Evolutionary conservation across 2,797 vertebrate genomes (phyloP), one percentile per base, ranked within the genome.

Genomic region (Catostomus latipinnis): DNA sequence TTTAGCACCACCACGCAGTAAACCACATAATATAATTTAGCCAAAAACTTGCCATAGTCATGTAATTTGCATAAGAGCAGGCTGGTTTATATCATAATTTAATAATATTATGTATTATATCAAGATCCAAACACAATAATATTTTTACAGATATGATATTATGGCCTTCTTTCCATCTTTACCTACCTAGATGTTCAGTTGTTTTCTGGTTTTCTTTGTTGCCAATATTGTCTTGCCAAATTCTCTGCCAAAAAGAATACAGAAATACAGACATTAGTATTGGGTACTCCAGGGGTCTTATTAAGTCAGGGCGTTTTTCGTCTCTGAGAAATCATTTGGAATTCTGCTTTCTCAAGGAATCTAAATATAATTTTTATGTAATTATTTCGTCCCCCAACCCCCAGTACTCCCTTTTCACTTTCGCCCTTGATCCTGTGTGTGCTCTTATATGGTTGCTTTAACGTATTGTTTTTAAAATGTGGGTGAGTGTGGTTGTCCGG

Each of bases 241-340:
- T 50, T 85, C 65, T 16, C 69, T 48, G 16, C 57, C 62, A 68
- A 71, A 82, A 70, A 81, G 80, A 6, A 8, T 68, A 74, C 61
- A 81, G 58, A 71, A 87, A 81, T 61, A 62, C 69, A 76, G 6
- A 14, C 45, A 84, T 68, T 75, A 70, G 72, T 49, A 72, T 34
- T 70, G 75, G 62, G 54, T 86, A 78, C 86, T 86, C 85, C 78
- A 46, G 81, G 82, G 86, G 78, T 62, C 80, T 87, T 87, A 86
- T 88, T 88, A 88, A 81, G 81, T 86, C 85, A 83, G 82, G 56
- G 6, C 81, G 78, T 81, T 87, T 75, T 48, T 53, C 48, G 45
- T 80, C 73, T 80, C 74, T 13, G 57, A 81, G 79, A 81, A 48
- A 79, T 74, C 73, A 85, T 87, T 80, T 85, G 71, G 52, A 80